Evolutionary conservation across 2,113 vertebrate species (phyloP), one percentile per base, ranked within the genome.

Genomic region (Pelodiscus sinensis): DNA sequence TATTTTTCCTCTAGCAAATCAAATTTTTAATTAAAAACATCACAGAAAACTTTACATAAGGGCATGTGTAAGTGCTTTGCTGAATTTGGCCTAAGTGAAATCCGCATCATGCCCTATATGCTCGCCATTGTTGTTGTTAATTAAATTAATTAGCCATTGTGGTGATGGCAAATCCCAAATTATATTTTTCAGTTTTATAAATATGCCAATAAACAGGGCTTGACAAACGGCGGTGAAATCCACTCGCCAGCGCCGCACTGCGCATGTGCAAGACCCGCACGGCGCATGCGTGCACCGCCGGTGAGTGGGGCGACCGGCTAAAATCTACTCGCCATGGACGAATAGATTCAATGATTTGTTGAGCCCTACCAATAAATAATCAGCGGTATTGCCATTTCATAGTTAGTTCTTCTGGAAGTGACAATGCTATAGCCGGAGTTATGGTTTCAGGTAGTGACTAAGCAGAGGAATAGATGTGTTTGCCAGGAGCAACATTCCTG

Each of bases 401-500:
- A 51, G 87, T 85, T 50, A 93, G 90, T 95, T 80, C 85, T 93
- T 91, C 56, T 84, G 0, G 0, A 8, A 52, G 54, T 92, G 96
- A 95, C 82, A 65, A 86, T 68, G 82, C 90, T 90, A 54, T 93
- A 93, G 95, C 93, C 94, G 95, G 84, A 86, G 5, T 92, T 21
- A 82, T 54, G 92, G 90, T 93, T 96, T 25, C 95, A 89, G 96
- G 95, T 96, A 92, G 95, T 96, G 96, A 92, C 92, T 92, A 94
- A 97, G 95, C 96, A 94, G 92, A 0, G 95, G 96, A 96, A 77
- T 94, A 96, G 95, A 96, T 95, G 89, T 94, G 90, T 62, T 86
- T 68, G 91, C 0, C 52, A 96, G 84, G 65, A 91, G 85, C 93
- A 93, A 84, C 29, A 57, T 85, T 84, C 78, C 92, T 50, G 71